These are phyloP conservation scores for Artemia franciscana DNA, from an alignment of 1,140 invertebrate genomes.

Conservation along the genomic window DNA sequence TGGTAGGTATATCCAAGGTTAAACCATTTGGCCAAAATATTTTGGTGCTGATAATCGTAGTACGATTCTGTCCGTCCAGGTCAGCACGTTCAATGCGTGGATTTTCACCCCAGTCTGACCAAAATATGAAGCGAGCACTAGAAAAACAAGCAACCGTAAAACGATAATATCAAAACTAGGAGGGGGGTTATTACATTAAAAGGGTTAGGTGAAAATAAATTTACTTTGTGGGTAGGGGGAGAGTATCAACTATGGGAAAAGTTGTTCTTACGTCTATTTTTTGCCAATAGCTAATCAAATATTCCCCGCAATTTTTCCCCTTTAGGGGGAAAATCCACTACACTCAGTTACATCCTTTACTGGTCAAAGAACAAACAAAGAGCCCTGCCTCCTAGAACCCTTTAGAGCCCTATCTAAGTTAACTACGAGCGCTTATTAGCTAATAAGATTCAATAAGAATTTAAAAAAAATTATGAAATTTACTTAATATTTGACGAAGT, in stretches of 20 bases:
- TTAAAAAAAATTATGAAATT: too few species aligned
- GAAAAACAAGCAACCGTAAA: slow-evolving; percentile 9
- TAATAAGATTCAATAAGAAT: too few species aligned
- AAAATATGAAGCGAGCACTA: slow-evolving; percentile 61
- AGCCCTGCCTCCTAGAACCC: too few species aligned
- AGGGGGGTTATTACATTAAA: not conserved
- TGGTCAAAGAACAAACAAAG: too few species aligned
- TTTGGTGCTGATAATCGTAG: slow-evolving; percentile 74
- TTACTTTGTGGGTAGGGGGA: slow-evolving; percentile 11
- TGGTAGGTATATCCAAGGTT: slow-evolving; percentile 77
- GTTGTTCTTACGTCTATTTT: too few species aligned
- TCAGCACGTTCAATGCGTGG: slow-evolving; percentile 83
- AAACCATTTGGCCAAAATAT: slow-evolving; percentile 97
- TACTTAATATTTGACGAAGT: too few species aligned
- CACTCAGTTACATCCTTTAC: too few species aligned
- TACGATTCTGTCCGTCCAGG: slow-evolving; percentile 74
- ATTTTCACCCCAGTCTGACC: slow-evolving; percentile 97
- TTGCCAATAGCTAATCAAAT: too few species aligned
- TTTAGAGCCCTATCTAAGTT: too few species aligned
- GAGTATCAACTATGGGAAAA: not conserved
- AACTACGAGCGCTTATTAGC: too few species aligned
- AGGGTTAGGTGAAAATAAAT: slow-evolving; percentile 8
- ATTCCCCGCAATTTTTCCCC: too few species aligned
- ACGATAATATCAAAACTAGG: not conserved
- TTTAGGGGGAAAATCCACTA: too few species aligned